Base-by-base conservation (phyloP, 2,888 invertebrate genomes). In the Temnothorax rugatulus region DNA sequence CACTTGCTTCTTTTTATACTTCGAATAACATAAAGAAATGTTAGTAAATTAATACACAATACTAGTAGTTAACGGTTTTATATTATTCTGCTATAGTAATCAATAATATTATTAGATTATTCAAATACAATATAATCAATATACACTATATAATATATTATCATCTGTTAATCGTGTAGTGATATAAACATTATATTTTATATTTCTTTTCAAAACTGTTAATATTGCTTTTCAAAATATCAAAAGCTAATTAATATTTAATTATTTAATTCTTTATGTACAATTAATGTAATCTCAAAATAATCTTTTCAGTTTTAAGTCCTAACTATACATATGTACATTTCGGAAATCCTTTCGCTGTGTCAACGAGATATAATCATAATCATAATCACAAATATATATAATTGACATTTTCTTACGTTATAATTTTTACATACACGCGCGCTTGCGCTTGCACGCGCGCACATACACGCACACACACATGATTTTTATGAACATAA, bases 401-500 rank as follows among this genome's bases (percentile, higher is more conserved):
- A 15, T 41, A 18, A 64, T 41, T 66, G 9, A 59, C 7, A 54
- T 54, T 52, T 38, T n/a, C 44, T 9, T 63, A 41, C 21, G 21
- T 52, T 82, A 73, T 52, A 57, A 83, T 47, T 52, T 75, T 44
- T 11, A 29, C 38, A n/a, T 18, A 54, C 21, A 64, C 15, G 21
- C 13, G 50, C 34, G 21, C 21, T 73, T 21, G 50, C 34, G 21
- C 18, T 73, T 21, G 15, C 15, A 25, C 29, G 15, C 38, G 18
- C 47, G 50, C 38, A 21, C 9, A 44, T 9, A 57, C 52, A 57
- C 11, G 50, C 34, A 50, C 9, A 47, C 29, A 54, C 8, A 64
- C 38, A 57, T 34, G 47, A 59, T 66, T 71, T 21, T 84, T 73
- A 61, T 38, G 21, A 76, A 84, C 74, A 73, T 54, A 82, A 76